Evolutionary conservation across 2,113 vertebrate genomes (phyloP), one percentile per base, ranked within the genome.

Genomic region (Oryzias javanicus): DNA sequence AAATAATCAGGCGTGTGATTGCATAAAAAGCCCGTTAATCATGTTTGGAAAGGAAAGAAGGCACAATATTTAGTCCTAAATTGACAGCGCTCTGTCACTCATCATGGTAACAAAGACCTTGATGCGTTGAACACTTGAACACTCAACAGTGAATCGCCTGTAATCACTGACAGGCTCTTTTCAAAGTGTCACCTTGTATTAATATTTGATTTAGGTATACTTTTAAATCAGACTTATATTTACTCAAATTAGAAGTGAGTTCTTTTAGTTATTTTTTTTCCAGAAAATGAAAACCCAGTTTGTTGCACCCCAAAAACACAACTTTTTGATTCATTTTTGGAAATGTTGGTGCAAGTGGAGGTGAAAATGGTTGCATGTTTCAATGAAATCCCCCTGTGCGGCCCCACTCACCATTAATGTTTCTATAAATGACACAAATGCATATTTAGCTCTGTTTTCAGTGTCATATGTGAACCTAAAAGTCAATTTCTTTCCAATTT

Each of bases 91-190:
- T 53, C 60, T 59, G 48, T 49, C 69, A 4, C 27, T 64, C 35
- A 54, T 70, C 44, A 68, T 52, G 48, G 58, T 56, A 64, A 64
- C 27, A 19, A 29, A 54, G 56, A 74, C 61, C 61, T 74, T 81
- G 64, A 55, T 70, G 52, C 12, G 25, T 20, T n/a, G 29, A 45
- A 29, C n/a, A 45, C 22, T 52, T 27, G 19, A 64, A 42, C 79
- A 64, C 67, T 69, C 71, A 67, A 68, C 49, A 63, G 59, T 55
- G 22, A 52, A 51, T 53, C 70, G 58, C 64, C 75, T 74, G 41
- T 53, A 22, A 49, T 60, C 52, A 79, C 72, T 69, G 64, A 72
- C 14, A 41, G 29, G 42, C 45, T 53, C 14, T 58, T 66, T 42
- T 76, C 49, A 74, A 74, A 48, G 41, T 18, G 22, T 60, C 57